Conservation (phyloP, 2,888 invertebrate species). For the Beris morrisii region DNA sequence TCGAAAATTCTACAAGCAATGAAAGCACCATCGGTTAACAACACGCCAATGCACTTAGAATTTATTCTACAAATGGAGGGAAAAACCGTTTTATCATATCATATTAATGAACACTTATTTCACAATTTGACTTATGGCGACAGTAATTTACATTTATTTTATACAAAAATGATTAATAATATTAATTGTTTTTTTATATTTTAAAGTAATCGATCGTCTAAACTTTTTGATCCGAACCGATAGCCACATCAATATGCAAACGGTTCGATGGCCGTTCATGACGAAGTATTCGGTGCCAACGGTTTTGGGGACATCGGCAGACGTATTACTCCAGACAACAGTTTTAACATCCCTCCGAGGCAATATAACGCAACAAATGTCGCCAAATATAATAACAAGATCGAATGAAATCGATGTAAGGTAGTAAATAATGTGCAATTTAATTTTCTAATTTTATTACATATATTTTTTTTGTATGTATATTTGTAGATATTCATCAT, state of each 20-base stretch:
- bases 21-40: constrained; percentile 55
- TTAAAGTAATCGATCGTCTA: constrained; percentile 61
- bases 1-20: constrained; percentile 56
- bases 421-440: constrained; percentile 45
- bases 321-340: constrained; percentile 56
- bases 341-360: constrained; percentile 68
- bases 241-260: constrained; percentile 65
- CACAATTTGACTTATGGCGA: constrained; percentile 63
- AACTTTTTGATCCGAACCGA: constrained; percentile 62
- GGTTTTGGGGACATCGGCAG: constrained; percentile 61
- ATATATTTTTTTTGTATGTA: constrained; percentile 19
- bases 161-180: not conserved
- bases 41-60: constrained; percentile 66
- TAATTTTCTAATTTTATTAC: not conserved
- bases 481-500: constrained; percentile 59
- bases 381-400: constrained; percentile 61
- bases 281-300: constrained; percentile 61
- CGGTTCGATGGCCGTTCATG: constrained; percentile 61
- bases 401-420: constrained; percentile 66
- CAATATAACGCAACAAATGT: constrained; percentile 65
- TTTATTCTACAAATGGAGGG: constrained; percentile 67
- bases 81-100: constrained; percentile 67
- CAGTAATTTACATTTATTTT: constrained; percentile 57
- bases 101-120: constrained; percentile 68
- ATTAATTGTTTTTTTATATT: not conserved